Evolutionary conservation across 2,113 vertebrate genomes (phyloP), one percentile per base, ranked within the genome.

Genomic region (Fregata magnificens): DNA sequence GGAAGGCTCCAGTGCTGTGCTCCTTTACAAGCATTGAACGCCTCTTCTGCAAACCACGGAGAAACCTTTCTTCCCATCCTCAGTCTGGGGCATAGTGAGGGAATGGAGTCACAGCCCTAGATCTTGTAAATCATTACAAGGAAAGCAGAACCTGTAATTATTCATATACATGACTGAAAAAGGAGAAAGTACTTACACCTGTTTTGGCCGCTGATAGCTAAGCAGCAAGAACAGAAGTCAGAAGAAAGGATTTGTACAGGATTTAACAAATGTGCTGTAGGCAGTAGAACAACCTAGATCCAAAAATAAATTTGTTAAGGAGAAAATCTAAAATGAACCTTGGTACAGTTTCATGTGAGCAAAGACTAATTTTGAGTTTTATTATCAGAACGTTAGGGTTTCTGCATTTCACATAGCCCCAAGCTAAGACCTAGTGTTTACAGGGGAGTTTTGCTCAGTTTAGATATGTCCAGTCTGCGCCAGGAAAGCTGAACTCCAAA

Each of bases 21-120:
- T 56, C 47, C 82, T 88, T 58, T 22, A 14, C 18, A 11, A 49
- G 28, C 28, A 13, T 19, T 31, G 32, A 45, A 58, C 1, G 1
- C 2, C 38, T 26, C 44, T 80, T 65, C 32, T 38, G 16, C 2
- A 2, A 71, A 14, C 29, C 7, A 6, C 2, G 0, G 21, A 44
- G 66, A 52, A 79, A 73, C 20, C 38, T 32, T 40, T 53, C 31
- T 53, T 88, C 52, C 36, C 34, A 24, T n/a, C 29, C 52, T 42
- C 13, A 9, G 29, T 40, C n/a, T 44, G 42, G 26, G 36, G 8
- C 34, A 24, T 24, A 29, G 49, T 6, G n/a, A 71, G 34, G 18
- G 47, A 52, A 65, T 2, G 7, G 13, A 67, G 21, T 31, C 61
- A 9, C 42, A 66, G 36, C 21, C 21, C 24, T 32, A 3, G 26